Conservation (phyloP, 2,888 invertebrate genomes). For the Stictocephala bisonia region DNA sequence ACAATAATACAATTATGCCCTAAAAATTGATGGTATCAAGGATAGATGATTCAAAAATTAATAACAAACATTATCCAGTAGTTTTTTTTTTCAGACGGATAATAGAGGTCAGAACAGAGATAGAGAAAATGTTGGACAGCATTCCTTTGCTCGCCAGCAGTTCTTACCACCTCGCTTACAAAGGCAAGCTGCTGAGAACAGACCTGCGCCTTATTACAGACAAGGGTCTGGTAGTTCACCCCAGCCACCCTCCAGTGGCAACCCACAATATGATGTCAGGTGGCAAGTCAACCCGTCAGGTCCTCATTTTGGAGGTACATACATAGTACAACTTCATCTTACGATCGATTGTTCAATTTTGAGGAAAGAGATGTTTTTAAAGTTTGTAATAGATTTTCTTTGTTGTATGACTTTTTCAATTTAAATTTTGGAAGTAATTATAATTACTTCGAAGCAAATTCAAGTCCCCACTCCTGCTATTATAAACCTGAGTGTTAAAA, state of each 20-base stretch:
- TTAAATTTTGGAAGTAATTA: too few relatives aligned
- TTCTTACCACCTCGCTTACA: conserved; percentile 89
- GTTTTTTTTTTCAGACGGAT: too few relatives aligned
- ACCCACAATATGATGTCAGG: background rate
- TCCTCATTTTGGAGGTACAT: conserved; percentile 38
- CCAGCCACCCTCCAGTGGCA: conserved; percentile 23
- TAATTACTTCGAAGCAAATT: too few relatives aligned
- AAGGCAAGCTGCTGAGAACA: conserved; percentile 68
- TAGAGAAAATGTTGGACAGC: conserved; percentile 64
- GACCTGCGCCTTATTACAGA: conserved; percentile 11
- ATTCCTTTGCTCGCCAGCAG: conserved; percentile 76
- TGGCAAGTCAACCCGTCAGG: background rate
- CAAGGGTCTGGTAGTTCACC: conserved; percentile 40
- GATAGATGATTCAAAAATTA: too few relatives aligned
- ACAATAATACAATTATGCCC: too few relatives aligned
- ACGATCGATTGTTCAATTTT: background rate
- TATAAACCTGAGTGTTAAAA: too few relatives aligned
- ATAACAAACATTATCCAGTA: too few relatives aligned
- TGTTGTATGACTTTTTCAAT: too few relatives aligned
- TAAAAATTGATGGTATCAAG: too few relatives aligned
- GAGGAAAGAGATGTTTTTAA: too few relatives aligned
- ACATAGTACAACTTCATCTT: background rate
- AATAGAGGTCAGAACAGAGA: conserved; percentile 43
- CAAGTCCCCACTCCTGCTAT: too few relatives aligned
- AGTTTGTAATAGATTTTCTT: too few relatives aligned